Base-by-base conservation (phyloP, 1,140 invertebrate genomes). In the Drosophila subpulchrella region DNA sequence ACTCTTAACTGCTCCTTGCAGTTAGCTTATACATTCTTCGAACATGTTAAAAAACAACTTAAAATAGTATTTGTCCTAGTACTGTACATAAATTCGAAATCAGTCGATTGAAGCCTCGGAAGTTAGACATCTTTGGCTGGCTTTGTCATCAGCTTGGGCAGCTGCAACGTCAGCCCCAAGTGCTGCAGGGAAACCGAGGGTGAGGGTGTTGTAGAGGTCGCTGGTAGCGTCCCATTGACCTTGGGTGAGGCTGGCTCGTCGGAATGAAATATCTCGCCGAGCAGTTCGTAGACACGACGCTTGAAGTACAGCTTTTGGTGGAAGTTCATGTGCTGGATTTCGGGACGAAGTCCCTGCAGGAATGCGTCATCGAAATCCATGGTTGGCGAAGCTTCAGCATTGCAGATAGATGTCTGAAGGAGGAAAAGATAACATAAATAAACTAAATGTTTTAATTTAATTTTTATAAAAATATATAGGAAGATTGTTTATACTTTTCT, bases 301-400 rank as follows among this genome's bases (percentile, higher is more conserved):
- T 92, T 92, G 20, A 92, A 91, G n/a, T 63, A 56, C 6, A 92
- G 67, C 56, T 91, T 92, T 47, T 92, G 81, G 34, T 75, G 71
- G 34, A 89, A 91, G 48, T 83, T 67, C 90, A 92, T 92, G 15
- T 68, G 75, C 7, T 81, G 73, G 53, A 92, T 89, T 62, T 92
- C 91, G 24, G 90, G 86, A 6, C 79, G 76, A 5, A 91, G 47
- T 24, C 84, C 75, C 63, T 90, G 86, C 17, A 92, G 61, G 27
- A 92, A 92, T 12, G 76, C 78, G n/a, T 79, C 81, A 82, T 92
- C 90, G 17, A 75, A 86, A 13, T 92, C 77, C 4, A 68, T 50
- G n/a, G 10, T 0, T 0, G 13, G 47, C 32, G n/a, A 15, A 13
- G 44, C 32, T 7, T 30, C 12, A 7, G 3, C 39, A 36, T 27